Conservation (phyloP, 23 tunicate species). For the Corella eumyota region DNA sequence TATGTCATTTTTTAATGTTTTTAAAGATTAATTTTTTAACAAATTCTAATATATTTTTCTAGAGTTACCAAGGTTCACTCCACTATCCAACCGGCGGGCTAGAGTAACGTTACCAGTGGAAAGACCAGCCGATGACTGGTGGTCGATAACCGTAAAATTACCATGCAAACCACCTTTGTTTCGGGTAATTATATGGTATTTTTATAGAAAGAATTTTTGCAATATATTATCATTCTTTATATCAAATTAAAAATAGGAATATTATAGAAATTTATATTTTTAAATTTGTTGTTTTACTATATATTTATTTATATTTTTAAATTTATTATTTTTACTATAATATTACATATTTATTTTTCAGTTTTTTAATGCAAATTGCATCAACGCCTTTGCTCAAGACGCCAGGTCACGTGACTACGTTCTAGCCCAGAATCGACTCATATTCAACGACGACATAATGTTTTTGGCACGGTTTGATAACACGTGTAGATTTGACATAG, state of each 20-base stretch:
- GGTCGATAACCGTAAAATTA: constrained; percentile 65
- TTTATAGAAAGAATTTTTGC: not conserved
- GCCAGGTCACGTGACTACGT: constrained; percentile 38
- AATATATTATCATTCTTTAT: not conserved
- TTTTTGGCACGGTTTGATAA: constrained; percentile 48
- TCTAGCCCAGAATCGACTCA: constrained; percentile 35
- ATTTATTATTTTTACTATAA: not conserved
- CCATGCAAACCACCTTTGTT: constrained; percentile 84
- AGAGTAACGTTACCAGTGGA: constrained; percentile 9
- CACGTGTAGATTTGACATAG: constrained; percentile 38
- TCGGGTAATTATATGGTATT: constrained; percentile 12
- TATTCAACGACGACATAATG: constrained; percentile 13
- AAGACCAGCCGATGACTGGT: constrained; percentile 76
- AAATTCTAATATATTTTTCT: not conserved
- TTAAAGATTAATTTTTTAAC: constrained; percentile 1
- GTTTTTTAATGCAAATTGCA: constrained; percentile 71
- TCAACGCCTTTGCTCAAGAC: constrained; percentile 51
- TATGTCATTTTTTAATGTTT: no score
- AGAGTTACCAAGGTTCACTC: constrained; percentile 19
- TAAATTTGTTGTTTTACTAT: no score
- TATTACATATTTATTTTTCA: constrained; percentile 7
- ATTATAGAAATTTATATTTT: not conserved
- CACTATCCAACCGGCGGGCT: constrained; percentile 7
- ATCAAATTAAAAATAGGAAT: not conserved
- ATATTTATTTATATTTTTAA: no score